Evolutionary conservation across 2,888 invertebrate species (phyloP).

Genomic region (Dusona sp.): DNA sequence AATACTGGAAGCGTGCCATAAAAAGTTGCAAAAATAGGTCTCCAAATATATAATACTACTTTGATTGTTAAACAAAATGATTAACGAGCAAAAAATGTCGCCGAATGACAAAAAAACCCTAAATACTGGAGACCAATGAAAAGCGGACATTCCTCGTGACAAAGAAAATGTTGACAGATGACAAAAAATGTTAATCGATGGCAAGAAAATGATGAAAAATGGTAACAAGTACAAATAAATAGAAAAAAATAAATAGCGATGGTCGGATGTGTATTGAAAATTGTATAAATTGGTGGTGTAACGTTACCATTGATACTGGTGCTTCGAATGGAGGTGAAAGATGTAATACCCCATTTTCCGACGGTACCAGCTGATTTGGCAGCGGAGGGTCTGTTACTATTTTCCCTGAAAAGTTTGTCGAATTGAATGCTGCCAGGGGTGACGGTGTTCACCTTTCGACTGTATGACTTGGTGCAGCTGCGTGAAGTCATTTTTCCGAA

Average conservation of each 20-base stretch:
- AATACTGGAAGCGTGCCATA: background rate
- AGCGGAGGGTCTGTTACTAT: constrained; percentile 94
- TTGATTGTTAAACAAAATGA: background rate
- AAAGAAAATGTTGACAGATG: no score
- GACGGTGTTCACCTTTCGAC: constrained; percentile 82
- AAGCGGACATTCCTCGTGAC: no score
- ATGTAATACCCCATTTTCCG: constrained; percentile 97
- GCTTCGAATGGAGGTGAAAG: constrained; percentile 95
- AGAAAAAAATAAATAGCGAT: background rate
- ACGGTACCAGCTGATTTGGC: constrained; percentile 96
- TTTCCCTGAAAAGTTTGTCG: constrained; percentile 89
- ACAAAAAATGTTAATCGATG: background rate
- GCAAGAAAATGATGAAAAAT: background rate
- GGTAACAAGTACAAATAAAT: background rate
- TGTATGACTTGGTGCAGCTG: constrained; percentile 83
- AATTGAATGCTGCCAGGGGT: constrained; percentile 87
- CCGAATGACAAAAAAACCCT: no score
- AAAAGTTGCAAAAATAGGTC: background rate
- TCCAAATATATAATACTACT: background rate
- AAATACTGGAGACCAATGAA: no score
- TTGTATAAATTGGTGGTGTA: background rate
- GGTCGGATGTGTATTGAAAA: background rate
- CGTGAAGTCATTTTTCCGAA: constrained; percentile 81
- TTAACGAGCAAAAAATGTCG: background rate
- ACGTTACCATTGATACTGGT: constrained; percentile 89